These are phyloP conservation scores for Apocrypta bakeri DNA, from an alignment of 1,140 invertebrate genomes.

Conservation along the genomic window DNA sequence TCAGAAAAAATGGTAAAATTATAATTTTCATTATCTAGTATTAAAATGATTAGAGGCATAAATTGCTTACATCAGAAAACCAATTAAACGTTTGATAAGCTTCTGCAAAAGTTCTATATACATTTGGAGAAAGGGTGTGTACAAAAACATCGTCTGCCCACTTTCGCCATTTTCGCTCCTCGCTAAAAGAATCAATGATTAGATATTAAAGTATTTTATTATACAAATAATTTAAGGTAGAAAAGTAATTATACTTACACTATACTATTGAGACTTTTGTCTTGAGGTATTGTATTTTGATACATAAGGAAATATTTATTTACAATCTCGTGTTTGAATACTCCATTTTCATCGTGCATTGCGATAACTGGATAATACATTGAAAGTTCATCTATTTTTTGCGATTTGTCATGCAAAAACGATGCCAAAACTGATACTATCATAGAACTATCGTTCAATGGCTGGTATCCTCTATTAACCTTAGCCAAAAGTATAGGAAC, in stretches of 20 bases:
- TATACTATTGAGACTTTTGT: constrained; percentile 77
- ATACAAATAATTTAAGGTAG: constrained; percentile 24
- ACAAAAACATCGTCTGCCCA: constrained; percentile 96
- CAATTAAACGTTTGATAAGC: constrained; percentile 92
- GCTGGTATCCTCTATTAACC: constrained; percentile 83
- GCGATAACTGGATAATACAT: constrained; percentile 88
- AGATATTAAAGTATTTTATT: constrained; percentile 33
- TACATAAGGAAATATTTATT: constrained; percentile 98
- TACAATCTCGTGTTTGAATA: constrained; percentile 84
- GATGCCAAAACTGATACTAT: constrained; percentile 93
- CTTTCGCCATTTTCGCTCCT: constrained; percentile 94
- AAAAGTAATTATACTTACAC: constrained; percentile 75
- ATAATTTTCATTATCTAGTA: constrained; percentile 3
- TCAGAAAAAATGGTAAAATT: constrained; percentile 37
- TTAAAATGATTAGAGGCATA: constrained; percentile 37
- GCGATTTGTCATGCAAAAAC: constrained; percentile 80
- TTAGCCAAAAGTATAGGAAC: constrained; percentile 94
- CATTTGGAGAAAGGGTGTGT: constrained; percentile 96
- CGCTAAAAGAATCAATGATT: constrained; percentile 74
- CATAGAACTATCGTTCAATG: constrained; percentile 94
- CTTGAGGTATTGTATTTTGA: constrained; percentile 76
- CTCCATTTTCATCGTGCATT: constrained; percentile 81
- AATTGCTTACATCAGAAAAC: constrained; percentile 83
- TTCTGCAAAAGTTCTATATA: constrained; percentile 91
- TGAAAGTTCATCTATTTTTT: constrained; percentile 81